A percentile compares a stretch with the other conserved stretches of the same genome.
Evolutionary conservation across 2,113 vertebrate genomes (phyloP).

Genomic region (Entelurus aequoreus): DNA sequence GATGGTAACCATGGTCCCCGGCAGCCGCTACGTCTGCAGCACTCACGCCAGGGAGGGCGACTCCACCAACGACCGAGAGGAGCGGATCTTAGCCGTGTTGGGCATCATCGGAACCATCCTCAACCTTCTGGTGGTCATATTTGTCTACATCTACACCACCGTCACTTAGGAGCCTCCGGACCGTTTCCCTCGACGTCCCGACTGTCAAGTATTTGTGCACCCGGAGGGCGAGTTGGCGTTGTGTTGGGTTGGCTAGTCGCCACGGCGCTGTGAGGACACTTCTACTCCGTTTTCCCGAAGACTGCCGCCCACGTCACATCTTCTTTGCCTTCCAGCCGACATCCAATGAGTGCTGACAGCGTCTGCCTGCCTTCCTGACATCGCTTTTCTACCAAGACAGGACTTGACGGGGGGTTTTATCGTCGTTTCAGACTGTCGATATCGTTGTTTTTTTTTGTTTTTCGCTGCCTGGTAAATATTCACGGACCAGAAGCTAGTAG

Average conservation of each 20-base stretch:
- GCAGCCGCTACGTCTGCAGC: slow-evolving; percentile 64
- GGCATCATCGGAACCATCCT: slow-evolving; percentile 78
- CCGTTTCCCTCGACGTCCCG: neutral
- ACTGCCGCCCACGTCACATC: slow-evolving; percentile 13
- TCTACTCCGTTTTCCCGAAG: slow-evolving; percentile 8
- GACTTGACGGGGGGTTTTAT: slow-evolving; percentile 1
- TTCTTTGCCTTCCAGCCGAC: neutral
- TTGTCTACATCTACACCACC: slow-evolving; percentile 82
- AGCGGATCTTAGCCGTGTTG: slow-evolving; percentile 70
- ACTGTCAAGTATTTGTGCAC: slow-evolving; percentile 10
- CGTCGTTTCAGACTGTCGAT: neutral
- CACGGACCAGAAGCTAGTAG: neutral
- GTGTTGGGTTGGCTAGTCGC: slow-evolving; percentile 26
- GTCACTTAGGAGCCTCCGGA: slow-evolving; percentile 56
- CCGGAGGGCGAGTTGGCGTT: slow-evolving; percentile 15
- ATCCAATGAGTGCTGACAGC: slow-evolving; percentile 5
- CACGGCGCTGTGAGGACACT: slow-evolving; percentile 13
- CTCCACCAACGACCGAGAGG: slow-evolving; percentile 69
- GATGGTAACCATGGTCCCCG: slow-evolving; percentile 75
- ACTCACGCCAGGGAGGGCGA: slow-evolving; percentile 63
- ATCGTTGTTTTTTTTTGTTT: neutral
- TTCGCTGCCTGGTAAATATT: slow-evolving; percentile 31
- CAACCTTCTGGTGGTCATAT: slow-evolving; percentile 81
- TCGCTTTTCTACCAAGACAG: neutral
- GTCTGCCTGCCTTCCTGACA: neutral